These are phyloP conservation scores for Lasioglossum villosulum DNA, from an alignment of 2,888 invertebrate genomes.

Conservation along the genomic window DNA sequence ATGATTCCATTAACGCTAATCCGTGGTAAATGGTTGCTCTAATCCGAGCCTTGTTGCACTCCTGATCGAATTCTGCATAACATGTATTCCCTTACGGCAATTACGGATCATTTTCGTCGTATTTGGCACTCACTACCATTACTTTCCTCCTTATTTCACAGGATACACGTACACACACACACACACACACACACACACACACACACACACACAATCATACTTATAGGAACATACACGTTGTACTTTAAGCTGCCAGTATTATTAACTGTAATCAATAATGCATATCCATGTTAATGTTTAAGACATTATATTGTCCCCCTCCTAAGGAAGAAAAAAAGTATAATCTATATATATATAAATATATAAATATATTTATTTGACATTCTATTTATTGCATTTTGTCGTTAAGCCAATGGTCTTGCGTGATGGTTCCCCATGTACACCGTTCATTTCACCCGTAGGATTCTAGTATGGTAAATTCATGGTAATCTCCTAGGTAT, in stretches of 20 bases:
- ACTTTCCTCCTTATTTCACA: constrained; percentile 56
- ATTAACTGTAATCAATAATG: constrained; percentile 82
- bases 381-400: constrained; percentile 73
- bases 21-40: neutral
- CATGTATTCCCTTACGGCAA: constrained; percentile 2
- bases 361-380: constrained; percentile 73
- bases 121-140: constrained; percentile 51
- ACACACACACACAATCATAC: neutral
- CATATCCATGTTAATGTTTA: constrained; percentile 80
- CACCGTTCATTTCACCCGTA: constrained; percentile 73
- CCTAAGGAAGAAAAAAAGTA: constrained; percentile 67
- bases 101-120: neutral
- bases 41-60: constrained; percentile 3
- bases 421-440: constrained; percentile 58
- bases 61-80: constrained; percentile 16
- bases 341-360: constrained; percentile 64
- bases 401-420: constrained; percentile 64
- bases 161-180: neutral
- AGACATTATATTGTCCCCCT: constrained; percentile 75
- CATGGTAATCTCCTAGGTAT: constrained; percentile 70
- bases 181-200: neutral
- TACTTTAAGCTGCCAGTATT: constrained; percentile 80
- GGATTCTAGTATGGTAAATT: constrained; percentile 71
- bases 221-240: constrained; percentile 52
- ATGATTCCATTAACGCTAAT: neutral